Base-by-base conservation (phyloP, 2,113 vertebrate genomes). In the Aythya baeri region DNA sequence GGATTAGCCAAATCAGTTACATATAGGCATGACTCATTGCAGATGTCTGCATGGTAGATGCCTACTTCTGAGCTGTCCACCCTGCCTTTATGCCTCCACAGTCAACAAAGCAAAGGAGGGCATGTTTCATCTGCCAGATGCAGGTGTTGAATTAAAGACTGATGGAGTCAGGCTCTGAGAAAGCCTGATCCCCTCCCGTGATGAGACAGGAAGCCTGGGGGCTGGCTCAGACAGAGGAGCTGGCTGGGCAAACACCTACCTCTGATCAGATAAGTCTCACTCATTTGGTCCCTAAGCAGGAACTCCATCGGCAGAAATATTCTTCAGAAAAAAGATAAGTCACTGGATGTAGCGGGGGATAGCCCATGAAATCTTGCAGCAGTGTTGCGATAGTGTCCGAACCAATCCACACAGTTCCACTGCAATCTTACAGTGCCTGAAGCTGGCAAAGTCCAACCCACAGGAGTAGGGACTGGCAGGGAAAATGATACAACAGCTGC, bases 121-220 rank as follows among this genome's bases (percentile, higher is more conserved):
- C 76, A 46, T 29, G 50, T 77, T 90, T 71, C 83, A 86, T 88
- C 91, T 86, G 36, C 22, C 79, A 78, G 73, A 74, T 86, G 86
- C 22, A 88, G 80, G 66, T 71, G 17, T 13, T 67, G 76, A 67
- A 54, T 88, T 49, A 80, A 80, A 88, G 72, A 86, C 11, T 0
- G 1, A 25, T 25, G 59, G 43, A 89, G 43, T 27, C 49, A 63
- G 49, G 44, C 59, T 38, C 46, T 78, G 88, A 92, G 88, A 90
- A 88, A 83, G 78, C 76, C 75, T 88, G 55, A 93, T 96, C 62
- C 94, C 86, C 91, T 92, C 25, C 43, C 9, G 9, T 81, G 80
- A 55, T 71, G 86, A 77, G 88, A 83, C 83, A 13, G 71, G 52
- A 36, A 94, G 90, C 87, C 78, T 0, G 1, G 38, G 29, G 78